phyloP scores from a whole-genome alignment of 2,113 vertebrate species.

The Pluvianellus socialis region DNA sequence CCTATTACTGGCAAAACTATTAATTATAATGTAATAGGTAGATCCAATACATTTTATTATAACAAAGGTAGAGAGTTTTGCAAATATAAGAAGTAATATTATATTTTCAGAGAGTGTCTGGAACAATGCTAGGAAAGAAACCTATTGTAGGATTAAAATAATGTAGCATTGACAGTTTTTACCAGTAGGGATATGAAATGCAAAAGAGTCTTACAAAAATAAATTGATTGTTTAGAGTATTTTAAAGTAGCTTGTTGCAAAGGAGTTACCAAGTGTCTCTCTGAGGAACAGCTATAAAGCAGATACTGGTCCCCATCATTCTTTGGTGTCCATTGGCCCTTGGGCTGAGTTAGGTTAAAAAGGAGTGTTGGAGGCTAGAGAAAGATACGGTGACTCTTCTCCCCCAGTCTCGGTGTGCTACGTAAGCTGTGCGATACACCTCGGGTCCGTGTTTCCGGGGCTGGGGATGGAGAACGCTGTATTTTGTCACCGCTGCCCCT shows the following conservation, averaged over 20 bases:
- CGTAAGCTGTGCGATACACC: background rate
- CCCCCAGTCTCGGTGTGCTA: background rate
- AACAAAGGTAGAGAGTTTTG: background rate
- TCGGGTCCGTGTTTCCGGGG: background rate
- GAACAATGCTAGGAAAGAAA: background rate
- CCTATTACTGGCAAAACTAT: background rate
- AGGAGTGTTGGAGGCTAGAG: background rate
- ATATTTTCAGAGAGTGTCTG: background rate
- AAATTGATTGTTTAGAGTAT: background rate
- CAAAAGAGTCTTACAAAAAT: background rate
- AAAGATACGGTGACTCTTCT: background rate
- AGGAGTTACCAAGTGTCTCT: background rate
- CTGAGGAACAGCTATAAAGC: background rate
- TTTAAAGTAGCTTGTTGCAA: background rate
- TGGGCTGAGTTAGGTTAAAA: background rate
- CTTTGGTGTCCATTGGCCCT: background rate
- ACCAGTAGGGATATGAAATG: background rate
- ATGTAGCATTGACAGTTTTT: background rate
- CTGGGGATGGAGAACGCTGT: background rate
- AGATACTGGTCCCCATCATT: background rate
- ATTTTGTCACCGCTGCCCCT: background rate
- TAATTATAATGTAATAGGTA: background rate
- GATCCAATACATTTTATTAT: background rate
- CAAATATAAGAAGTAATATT: background rate
- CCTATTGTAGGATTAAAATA: background rate